Base-by-base conservation (phyloP, 2,888 invertebrate genomes). In the Lasioglossum villosulum region DNA sequence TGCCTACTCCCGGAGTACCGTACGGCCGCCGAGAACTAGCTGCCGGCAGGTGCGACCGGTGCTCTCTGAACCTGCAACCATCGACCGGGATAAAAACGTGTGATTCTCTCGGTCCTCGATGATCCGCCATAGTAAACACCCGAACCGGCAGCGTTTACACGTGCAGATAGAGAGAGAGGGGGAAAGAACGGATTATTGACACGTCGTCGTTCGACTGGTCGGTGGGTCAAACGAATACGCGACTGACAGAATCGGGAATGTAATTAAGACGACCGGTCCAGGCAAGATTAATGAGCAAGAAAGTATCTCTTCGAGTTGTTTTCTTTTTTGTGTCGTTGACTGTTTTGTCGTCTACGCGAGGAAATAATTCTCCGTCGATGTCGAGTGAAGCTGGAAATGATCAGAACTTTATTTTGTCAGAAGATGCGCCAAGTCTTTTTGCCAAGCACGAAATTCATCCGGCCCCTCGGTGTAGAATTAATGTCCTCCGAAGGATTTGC, bases 401-500 rank as follows among this genome's bases (percentile, higher is more conserved):
- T 52, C 23, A 16, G 27, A 6, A 59, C 27, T 59, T 27, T n/a
- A 14, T 14, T 63, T 27, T 5, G 5, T 63, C n/a, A 6, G 59
- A 14, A 56, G 59, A 59, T 27, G n/a, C 4, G n/a, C 4, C 4
- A 16, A 27, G 2, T 19, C n/a, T 16, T 45, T 27, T 19, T 66
- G 34, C 37, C n/a, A n/a, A 48, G 27, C 6, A 48, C 34, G 34
- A n/a, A 70, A 42, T 72, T 48, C 74, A 77, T 23, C 12, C 70
- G 74, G 79, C 68, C 66, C 72, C 30, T 63, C 34, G 30, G 27
- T 42, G 75, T 52, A 75, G 84, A 89, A 92, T 91, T 91, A 92
- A 92, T 91, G 88, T 77, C 86, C 82, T 81, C 81, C 48, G 77
- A 37, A 73, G 90, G 90, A 90, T 92, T 91, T 86, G 86, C 84